Percentiles rank a stretch among this genome's conserved stretches.
These are phyloP conservation scores for Eriosoma lanigerum DNA, from an alignment of 1,140 invertebrate genomes.

Conservation along the genomic window DNA sequence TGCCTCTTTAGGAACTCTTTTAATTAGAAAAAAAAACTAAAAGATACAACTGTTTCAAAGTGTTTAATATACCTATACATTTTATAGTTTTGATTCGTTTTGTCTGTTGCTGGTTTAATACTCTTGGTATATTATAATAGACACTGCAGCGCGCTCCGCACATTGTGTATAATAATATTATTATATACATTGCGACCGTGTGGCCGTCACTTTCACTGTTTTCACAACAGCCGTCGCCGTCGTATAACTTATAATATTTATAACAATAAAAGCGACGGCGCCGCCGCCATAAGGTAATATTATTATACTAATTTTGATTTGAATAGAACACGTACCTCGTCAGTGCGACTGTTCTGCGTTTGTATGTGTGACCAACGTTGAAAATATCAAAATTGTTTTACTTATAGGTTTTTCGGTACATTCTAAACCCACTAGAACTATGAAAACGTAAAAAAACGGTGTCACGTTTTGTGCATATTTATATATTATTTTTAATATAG, in stretches of 20 bases:
- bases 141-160: neutral
- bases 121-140: too few relatives aligned
- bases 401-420: too few relatives aligned
- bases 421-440: too few relatives aligned
- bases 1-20: too few relatives aligned
- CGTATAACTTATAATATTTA: neutral
- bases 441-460: too few relatives aligned
- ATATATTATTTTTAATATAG: neutral
- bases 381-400: neutral
- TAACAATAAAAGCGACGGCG: slow-evolving; percentile 36
- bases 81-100: slow-evolving; percentile 14
- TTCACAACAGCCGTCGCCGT: slow-evolving; percentile 35
- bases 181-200: neutral
- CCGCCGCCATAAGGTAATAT: neutral
- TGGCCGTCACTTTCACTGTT: slow-evolving; percentile 46
- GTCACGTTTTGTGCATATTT: neutral
- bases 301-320: neutral
- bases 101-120: neutral
- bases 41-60: too few relatives aligned
- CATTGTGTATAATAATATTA: neutral
- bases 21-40: too few relatives aligned
- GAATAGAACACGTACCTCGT: neutral
- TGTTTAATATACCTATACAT: neutral
- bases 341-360: too few relatives aligned
- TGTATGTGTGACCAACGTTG: neutral